Conservation (phyloP, 1,140 invertebrate species). For the Achroia grisella region DNA sequence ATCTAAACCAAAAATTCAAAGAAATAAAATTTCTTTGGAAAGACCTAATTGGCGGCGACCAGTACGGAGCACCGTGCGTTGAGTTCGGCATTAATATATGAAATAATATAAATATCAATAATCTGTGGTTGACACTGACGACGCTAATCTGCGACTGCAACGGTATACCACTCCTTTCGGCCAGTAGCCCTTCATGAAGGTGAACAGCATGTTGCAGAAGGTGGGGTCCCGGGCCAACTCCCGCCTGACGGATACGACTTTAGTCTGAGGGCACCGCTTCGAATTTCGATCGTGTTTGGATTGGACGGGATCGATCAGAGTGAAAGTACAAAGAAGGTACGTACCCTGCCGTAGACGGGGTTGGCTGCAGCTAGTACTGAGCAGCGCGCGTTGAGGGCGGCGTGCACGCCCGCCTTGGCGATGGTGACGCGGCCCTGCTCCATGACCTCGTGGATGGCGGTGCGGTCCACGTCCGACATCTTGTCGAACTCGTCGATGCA, state of each 20-base stretch:
- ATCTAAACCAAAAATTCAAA: too few species aligned
- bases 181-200: too few species aligned
- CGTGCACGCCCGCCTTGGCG: conserved; percentile 99
- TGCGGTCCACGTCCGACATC: conserved; percentile 99
- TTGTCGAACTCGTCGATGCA: conserved; percentile 99
- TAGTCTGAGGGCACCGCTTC: too few species aligned
- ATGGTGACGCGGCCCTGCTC: conserved; percentile 97
- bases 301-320: neutral
- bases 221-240: too few species aligned
- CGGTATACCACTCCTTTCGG: too few species aligned
- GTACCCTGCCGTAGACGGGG: conserved; percentile 97
- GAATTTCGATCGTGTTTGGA: neutral
- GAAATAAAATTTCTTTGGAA: conserved; percentile 85
- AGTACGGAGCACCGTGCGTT: conserved; percentile 98
- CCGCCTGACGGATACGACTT: too few species aligned
- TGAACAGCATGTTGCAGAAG: too few species aligned
- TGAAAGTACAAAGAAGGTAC: conserved; percentile 15
- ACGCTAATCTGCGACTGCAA: too few species aligned
- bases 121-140: too few species aligned
- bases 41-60: conserved; percentile 99
- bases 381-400: conserved; percentile 97
- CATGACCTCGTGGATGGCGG: conserved; percentile 88
- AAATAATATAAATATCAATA: too few species aligned
- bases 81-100: conserved; percentile 95
- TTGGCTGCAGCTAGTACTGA: conserved; percentile 99